Evolutionary conservation across 2,113 vertebrate genomes (phyloP).

Genomic region (Trematocara unimaculatum): DNA sequence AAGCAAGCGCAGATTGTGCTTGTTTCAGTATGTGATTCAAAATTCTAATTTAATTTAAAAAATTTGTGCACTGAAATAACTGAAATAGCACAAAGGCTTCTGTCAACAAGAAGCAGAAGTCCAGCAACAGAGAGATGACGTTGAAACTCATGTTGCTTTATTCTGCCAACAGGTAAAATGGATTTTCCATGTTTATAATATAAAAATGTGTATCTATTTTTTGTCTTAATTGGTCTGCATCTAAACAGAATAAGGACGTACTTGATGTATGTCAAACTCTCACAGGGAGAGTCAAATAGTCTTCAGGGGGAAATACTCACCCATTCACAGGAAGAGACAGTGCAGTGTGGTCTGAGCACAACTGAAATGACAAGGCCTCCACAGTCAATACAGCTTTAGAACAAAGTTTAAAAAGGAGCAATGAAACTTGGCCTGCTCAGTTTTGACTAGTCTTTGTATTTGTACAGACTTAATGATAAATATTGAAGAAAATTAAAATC

Average conservation of each 20-base stretch:
- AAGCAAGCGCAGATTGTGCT: fast-evolving
- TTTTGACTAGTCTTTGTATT: not conserved
- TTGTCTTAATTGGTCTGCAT: not conserved
- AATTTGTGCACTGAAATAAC: not conserved
- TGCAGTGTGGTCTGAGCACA: not conserved
- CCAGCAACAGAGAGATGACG: not conserved
- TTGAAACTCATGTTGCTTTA: not conserved
- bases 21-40: fast-evolving
- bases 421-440: fast-evolving
- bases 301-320: not conserved
- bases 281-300: not conserved
- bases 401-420: not conserved
- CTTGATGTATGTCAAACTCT: not conserved
- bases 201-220: not conserved
- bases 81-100: not conserved
- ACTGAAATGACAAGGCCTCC: not conserved
- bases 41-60: fast-evolving
- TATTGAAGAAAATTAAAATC: not conserved
- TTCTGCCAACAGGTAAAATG: not conserved
- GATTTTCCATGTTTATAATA: not conserved
- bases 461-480: not conserved
- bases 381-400: not conserved
- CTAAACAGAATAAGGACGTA: not conserved
- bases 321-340: not conserved
- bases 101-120: not conserved